phyloP scores from a whole-genome alignment of 2,888 invertebrate species.

The Melipona beecheii region DNA sequence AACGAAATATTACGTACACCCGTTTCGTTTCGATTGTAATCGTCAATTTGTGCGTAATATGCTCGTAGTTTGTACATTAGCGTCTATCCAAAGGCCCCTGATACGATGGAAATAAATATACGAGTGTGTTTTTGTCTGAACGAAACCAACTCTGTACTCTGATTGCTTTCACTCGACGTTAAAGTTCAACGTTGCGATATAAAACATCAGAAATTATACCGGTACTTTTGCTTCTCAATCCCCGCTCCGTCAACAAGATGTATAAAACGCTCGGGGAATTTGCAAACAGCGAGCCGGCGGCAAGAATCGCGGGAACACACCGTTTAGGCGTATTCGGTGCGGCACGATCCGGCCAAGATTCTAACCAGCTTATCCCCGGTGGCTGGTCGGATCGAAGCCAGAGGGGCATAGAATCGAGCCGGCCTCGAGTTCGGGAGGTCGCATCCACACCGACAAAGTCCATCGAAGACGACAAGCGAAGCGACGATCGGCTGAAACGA shows the following conservation, averaged over 20 bases:
- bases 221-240: neutral
- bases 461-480: constrained; percentile 64
- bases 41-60: too few species aligned
- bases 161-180: neutral
- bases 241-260: neutral
- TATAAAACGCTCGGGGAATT: neutral
- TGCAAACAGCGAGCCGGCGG: neutral
- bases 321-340: constrained; percentile 9
- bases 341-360: constrained; percentile 5
- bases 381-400: constrained; percentile 50
- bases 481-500: constrained; percentile 67
- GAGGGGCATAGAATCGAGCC: constrained; percentile 43
- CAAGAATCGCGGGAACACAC: neutral
- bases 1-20: neutral
- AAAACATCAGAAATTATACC: neutral
- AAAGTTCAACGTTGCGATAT: neutral
- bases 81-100: too few species aligned
- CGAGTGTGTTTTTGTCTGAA: neutral
- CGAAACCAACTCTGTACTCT: neutral
- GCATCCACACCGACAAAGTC: constrained; percentile 45
- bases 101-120: neutral
- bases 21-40: neutral
- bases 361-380: constrained; percentile 33
- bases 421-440: constrained; percentile 44
- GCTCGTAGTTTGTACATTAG: too few species aligned